phyloP scores from a whole-genome alignment of 2,797 vertebrate genomes.

The Argentina silus region DNA sequence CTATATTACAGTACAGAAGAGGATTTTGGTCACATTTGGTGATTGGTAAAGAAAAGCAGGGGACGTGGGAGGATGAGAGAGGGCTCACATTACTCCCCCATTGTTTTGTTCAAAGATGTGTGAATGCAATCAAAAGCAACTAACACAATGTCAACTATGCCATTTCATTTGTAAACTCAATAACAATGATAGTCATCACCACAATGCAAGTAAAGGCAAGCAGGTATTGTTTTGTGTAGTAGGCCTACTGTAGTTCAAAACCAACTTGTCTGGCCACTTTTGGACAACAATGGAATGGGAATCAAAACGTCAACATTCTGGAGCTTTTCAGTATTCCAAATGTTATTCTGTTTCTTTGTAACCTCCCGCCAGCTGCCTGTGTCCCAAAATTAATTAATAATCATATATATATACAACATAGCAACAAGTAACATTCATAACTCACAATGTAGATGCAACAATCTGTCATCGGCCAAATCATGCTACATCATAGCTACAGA shows the following conservation, averaged over 20 bases:
- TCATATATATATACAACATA: no score
- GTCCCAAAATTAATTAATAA: no score
- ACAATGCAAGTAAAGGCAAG: not conserved
- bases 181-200: not conserved
- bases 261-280: constrained; percentile 30
- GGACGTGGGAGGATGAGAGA: not conserved
- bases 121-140: not conserved
- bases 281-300: not conserved
- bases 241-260: not conserved
- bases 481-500: no score
- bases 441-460: no score
- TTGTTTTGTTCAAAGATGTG: not conserved
- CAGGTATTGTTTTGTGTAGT: not conserved
- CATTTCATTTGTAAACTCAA: not conserved
- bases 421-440: no score
- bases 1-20: constrained; percentile 29
- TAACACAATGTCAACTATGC: not conserved
- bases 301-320: not conserved
- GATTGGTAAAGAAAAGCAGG: no score
- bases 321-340: constrained; percentile 11
- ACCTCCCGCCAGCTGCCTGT: no score
- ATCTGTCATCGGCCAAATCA: no score
- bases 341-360: not conserved
- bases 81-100: not conserved
- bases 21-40: constrained; percentile 20